A percentile compares a stretch with the other conserved stretches of the same genome.
phyloP scores from a whole-genome alignment of 2,888 invertebrate species.

The Plutella xylostella region DNA sequence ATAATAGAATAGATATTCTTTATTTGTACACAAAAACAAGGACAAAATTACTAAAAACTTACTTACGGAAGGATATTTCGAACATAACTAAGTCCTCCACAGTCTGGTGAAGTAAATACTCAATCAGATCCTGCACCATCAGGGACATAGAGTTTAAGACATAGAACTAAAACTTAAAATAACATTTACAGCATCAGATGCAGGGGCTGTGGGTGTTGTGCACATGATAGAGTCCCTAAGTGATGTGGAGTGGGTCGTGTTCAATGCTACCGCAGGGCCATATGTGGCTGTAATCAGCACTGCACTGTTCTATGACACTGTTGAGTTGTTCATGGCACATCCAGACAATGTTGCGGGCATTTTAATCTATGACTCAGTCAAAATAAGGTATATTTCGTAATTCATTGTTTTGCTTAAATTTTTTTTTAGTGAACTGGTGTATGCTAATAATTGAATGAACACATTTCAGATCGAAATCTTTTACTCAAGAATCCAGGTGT shows the following conservation, averaged over 20 bases:
- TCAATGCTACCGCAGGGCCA: slow-evolving; percentile 79
- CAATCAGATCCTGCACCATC: too few relatives aligned
- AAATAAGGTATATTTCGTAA: slow-evolving; percentile 31
- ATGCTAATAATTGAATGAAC: not conserved
- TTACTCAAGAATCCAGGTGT: slow-evolving; percentile 79
- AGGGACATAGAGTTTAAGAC: too few relatives aligned
- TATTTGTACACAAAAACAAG: too few relatives aligned
- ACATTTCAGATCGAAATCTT: slow-evolving; percentile 41
- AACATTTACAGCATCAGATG: slow-evolving; percentile 76
- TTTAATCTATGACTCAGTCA: slow-evolving; percentile 68
- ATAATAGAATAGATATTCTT: too few relatives aligned
- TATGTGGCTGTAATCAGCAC: slow-evolving; percentile 82
- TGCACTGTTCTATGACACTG: slow-evolving; percentile 68
- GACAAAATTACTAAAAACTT: too few relatives aligned
- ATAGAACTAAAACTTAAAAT: too few relatives aligned
- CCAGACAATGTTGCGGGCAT: slow-evolving; percentile 74
- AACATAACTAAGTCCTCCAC: too few relatives aligned
- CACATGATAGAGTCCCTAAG: slow-evolving; percentile 74
- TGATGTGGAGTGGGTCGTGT: slow-evolving; percentile 82
- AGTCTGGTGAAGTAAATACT: too few relatives aligned
- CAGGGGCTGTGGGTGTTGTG: slow-evolving; percentile 88
- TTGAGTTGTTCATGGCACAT: slow-evolving; percentile 63
- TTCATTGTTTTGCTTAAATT: not conserved
- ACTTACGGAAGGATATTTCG: too few relatives aligned
- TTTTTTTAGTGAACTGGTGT: not conserved